Evolutionary conservation across 1,140 invertebrate genomes (phyloP).

Genomic region (Caerostris extrusa): DNA sequence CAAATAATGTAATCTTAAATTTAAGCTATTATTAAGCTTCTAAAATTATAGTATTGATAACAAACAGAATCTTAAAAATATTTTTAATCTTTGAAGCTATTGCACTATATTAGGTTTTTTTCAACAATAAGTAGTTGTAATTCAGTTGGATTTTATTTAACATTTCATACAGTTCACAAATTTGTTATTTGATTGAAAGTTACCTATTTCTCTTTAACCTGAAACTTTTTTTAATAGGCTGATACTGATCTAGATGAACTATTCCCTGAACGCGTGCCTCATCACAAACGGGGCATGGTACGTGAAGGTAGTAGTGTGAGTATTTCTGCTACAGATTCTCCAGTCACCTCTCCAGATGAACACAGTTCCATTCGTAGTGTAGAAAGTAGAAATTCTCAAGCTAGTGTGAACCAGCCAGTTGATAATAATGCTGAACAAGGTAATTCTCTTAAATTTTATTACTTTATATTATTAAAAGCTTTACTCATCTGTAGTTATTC

Average conservation of each 20-base stretch:
- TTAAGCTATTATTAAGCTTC: too few relatives aligned
- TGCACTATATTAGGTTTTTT: too few relatives aligned
- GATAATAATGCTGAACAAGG: constrained; percentile 50
- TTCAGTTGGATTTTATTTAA: too few relatives aligned
- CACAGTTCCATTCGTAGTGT: constrained; percentile 77
- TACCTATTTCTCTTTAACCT: too few relatives aligned
- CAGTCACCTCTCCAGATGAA: constrained; percentile 78
- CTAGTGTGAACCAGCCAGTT: not conserved
- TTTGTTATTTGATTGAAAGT: too few relatives aligned
- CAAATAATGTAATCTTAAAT: too few relatives aligned
- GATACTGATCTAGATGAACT: constrained; percentile 88
- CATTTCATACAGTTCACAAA: too few relatives aligned
- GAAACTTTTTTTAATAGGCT: constrained; percentile 79
- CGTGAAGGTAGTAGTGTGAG: constrained; percentile 69
- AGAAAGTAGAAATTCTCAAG: constrained; percentile 69
- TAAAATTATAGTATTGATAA: too few relatives aligned
- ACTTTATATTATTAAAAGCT: not conserved
- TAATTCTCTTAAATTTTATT: not conserved
- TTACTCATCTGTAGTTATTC: not conserved
- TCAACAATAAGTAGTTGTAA: too few relatives aligned
- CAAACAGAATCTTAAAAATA: too few relatives aligned
- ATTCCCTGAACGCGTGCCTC: constrained; percentile 90
- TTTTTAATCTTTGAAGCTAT: too few relatives aligned
- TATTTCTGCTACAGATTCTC: constrained; percentile 73
- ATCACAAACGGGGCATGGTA: constrained; percentile 86